A percentile compares a stretch with the other conserved stretches of the same genome.
These are phyloP conservation scores for Microtus ochrogaster DNA, from an alignment of 2,113 vertebrate species.

Conservation along the genomic window DNA sequence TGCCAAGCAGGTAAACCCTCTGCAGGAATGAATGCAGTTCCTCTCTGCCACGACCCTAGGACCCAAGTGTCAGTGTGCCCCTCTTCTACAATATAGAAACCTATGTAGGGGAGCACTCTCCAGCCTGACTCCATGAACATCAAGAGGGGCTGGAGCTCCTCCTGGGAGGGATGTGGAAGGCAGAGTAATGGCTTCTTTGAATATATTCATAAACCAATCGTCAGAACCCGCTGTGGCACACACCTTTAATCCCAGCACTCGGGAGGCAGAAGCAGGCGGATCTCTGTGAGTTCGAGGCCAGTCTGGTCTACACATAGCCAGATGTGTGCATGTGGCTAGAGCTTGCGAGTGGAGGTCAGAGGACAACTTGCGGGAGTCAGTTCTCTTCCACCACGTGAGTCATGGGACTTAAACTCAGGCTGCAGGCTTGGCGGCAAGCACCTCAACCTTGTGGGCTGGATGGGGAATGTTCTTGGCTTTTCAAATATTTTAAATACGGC, in stretches of 20 bases:
- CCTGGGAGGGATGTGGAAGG: not conserved
- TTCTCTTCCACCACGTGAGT: not conserved
- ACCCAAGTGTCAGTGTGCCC: accelerated
- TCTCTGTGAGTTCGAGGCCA: no score
- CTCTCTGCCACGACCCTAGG: not conserved
- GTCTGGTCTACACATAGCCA: no score
- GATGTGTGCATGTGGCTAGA: not conserved
- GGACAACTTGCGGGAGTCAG: not conserved
- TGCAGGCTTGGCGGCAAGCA: not conserved
- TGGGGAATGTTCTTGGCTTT: not conserved
- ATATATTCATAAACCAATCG: not conserved
- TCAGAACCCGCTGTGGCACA: not conserved
- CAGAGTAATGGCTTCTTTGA: not conserved
- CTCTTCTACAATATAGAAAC: not conserved
- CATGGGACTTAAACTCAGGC: not conserved
- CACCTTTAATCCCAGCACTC: no score
- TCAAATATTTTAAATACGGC: not conserved
- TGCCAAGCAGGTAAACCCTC: not conserved
- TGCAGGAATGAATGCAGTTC: not conserved
- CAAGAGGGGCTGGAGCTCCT: not conserved
- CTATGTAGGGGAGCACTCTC: not conserved
- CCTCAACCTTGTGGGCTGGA: no score
- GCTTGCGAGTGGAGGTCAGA: not conserved
- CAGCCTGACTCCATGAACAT: not conserved
- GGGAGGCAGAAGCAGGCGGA: no score